Percentiles rank a stretch among this genome's conserved stretches.
phyloP scores from a whole-genome alignment of 2,113 vertebrate genomes.

The Sclerurus mexicanus region DNA sequence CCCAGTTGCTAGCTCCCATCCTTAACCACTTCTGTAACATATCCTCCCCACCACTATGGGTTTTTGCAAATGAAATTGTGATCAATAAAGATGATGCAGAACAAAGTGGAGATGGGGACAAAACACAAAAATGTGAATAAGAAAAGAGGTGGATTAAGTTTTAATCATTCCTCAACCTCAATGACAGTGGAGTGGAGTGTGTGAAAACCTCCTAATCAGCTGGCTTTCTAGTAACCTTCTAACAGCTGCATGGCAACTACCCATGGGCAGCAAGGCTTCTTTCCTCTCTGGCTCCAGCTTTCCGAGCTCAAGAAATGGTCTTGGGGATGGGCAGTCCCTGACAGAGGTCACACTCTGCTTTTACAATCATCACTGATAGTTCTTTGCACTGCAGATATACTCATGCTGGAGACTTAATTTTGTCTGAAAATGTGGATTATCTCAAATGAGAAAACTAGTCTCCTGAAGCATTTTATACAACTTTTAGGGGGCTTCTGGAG shows the following conservation, averaged over 20 bases:
- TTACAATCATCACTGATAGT: not conserved
- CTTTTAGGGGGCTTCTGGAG: not conserved
- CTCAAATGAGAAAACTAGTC: not conserved
- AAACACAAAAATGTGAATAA: not conserved
- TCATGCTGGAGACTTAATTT: not conserved
- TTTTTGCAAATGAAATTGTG: not conserved
- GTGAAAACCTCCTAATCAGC: not conserved
- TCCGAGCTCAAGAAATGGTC: not conserved
- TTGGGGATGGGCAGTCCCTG: not conserved
- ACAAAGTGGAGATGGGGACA: not conserved
- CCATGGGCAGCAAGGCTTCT: not conserved
- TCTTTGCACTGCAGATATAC: not conserved
- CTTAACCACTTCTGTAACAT: not conserved
- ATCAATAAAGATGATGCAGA: not conserved
- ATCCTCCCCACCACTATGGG: fast-evolving
- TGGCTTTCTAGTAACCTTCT: not conserved
- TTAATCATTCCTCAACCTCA: not conserved
- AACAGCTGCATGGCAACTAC: not conserved
- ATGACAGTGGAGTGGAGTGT: not conserved
- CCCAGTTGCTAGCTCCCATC: not conserved
- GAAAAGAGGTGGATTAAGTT: not conserved
- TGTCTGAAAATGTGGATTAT: not conserved
- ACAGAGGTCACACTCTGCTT: not conserved
- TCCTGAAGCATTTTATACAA: not conserved
- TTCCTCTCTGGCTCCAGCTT: not conserved